These are phyloP conservation scores for Drosophila gunungcola DNA, from an alignment of 1,140 invertebrate genomes.

Conservation along the genomic window DNA sequence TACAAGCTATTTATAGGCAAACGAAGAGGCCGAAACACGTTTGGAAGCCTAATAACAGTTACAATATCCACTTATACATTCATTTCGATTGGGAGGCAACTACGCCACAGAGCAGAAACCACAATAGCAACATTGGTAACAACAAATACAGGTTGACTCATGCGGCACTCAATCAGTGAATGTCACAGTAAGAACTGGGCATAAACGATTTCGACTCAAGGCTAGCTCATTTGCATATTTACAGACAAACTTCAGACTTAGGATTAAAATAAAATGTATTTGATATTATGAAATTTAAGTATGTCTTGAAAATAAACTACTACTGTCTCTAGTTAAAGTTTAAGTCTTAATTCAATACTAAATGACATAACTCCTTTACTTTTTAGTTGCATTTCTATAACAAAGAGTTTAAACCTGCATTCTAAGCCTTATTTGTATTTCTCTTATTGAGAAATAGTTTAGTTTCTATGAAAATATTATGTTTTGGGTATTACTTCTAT, in stretches of 20 bases:
- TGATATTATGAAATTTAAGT: too few species aligned
- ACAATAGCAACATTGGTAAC: constrained; percentile 26
- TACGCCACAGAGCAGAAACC: constrained; percentile 50
- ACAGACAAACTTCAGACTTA: not conserved
- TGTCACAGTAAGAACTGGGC: constrained; percentile 32
- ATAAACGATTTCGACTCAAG: not conserved
- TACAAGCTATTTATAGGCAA: constrained; percentile 55
- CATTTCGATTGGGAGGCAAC: constrained; percentile 58
- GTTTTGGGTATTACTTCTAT: too few species aligned
- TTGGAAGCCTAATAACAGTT: constrained; percentile 67
- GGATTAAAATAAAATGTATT: too few species aligned
- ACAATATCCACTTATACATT: constrained; percentile 50
- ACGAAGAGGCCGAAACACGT: constrained; percentile 49
- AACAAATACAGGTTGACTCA: constrained; percentile 47
- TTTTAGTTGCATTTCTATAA: too few species aligned
- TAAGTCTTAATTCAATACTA: too few species aligned
- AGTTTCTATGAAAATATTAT: too few species aligned
- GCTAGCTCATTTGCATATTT: not conserved
- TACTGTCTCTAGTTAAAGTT: too few species aligned
- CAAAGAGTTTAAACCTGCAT: too few species aligned
- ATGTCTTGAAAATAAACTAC: too few species aligned
- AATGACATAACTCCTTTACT: too few species aligned
- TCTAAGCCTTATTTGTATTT: too few species aligned
- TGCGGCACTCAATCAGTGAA: constrained; percentile 33
- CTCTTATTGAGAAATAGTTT: too few species aligned